Evolutionary conservation across 2,797 vertebrate genomes (phyloP).

Genomic region (Pangasius krempfi): DNA sequence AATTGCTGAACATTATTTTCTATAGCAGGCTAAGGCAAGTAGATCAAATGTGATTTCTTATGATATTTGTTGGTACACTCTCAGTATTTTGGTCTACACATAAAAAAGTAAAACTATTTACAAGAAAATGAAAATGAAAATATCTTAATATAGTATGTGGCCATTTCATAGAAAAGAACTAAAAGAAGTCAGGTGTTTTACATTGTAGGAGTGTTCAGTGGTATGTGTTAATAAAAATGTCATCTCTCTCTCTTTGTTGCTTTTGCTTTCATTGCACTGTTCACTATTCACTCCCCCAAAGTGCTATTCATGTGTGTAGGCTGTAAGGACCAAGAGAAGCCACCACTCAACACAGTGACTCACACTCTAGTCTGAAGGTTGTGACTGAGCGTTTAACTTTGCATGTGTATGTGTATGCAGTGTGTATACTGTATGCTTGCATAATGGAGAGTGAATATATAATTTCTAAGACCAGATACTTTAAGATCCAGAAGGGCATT

Average conservation of each 20-base stretch:
- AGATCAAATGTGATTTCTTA: background rate
- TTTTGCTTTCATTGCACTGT: conserved; percentile 29
- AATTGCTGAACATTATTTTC: background rate
- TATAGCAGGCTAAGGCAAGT: background rate
- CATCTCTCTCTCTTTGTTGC: conserved; percentile 4
- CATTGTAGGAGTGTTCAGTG: background rate
- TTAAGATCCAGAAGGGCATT: background rate
- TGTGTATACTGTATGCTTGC: background rate
- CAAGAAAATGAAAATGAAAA: background rate
- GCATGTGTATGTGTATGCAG: background rate
- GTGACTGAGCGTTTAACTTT: conserved; percentile 21
- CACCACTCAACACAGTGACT: conserved; percentile 38
- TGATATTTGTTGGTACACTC: background rate
- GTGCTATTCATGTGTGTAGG: conserved; percentile 36
- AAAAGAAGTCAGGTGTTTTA: background rate
- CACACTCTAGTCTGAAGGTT: conserved; percentile 20
- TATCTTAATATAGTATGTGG: background rate
- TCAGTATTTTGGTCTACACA: background rate
- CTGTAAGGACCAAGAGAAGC: conserved; percentile 7
- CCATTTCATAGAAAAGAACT: background rate
- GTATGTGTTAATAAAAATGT: background rate
- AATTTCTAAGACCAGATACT: background rate
- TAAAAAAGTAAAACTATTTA: background rate
- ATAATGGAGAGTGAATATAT: background rate
- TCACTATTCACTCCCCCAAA: conserved; percentile 23